A percentile compares a stretch with the other conserved stretches of the same genome.
These are phyloP conservation scores for Thinocorus orbignyianus DNA, from an alignment of 2,113 vertebrate genomes.

Conservation along the genomic window DNA sequence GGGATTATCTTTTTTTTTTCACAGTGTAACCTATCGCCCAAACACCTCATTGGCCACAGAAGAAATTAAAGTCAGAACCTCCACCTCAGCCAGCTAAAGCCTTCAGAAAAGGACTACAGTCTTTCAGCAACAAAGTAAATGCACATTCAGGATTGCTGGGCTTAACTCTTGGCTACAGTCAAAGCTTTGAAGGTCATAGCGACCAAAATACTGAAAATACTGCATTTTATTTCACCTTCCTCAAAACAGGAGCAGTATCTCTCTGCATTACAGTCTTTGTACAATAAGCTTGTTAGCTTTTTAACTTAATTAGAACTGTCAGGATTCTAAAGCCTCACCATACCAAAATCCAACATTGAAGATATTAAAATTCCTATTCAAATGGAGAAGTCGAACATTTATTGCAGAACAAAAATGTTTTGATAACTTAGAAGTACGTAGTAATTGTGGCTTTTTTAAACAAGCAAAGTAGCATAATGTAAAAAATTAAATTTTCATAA, in stretches of 20 bases:
- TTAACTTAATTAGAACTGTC: background rate
- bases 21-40: background rate
- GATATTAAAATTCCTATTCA: background rate
- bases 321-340: background rate
- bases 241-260: background rate
- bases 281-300: background rate
- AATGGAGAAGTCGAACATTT: background rate
- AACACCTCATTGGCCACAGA: background rate
- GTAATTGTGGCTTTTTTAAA: background rate
- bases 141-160: background rate
- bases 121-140: background rate
- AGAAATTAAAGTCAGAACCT: background rate
- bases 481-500: background rate
- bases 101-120: background rate
- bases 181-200: background rate
- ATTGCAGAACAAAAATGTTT: background rate
- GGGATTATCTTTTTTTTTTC: background rate
- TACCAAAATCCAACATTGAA: background rate
- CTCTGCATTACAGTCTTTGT: background rate
- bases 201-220: background rate
- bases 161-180: background rate
- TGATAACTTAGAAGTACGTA: background rate
- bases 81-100: background rate
- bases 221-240: background rate
- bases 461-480: background rate